Percentiles rank a stretch among this genome's conserved stretches.
phyloP scores from a whole-genome alignment of 2,797 vertebrate genomes.

The Okamejei kenojei region DNA sequence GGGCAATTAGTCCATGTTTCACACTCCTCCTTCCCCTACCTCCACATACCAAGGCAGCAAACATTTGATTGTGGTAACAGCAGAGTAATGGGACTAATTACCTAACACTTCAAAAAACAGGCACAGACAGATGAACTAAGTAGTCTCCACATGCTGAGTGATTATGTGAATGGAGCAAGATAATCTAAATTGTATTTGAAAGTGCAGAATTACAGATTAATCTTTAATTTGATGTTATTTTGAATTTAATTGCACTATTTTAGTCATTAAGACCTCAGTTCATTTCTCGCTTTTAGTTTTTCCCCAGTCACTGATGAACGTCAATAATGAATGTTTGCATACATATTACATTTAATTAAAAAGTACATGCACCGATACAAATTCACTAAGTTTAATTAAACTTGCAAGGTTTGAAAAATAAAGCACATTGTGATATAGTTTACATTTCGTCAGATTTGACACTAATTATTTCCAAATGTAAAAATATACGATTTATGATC shows the following conservation, averaged over 20 bases:
- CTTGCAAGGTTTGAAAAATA: not conserved
- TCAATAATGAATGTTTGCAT: not conserved
- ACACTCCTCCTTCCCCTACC: not conserved
- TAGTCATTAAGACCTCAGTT: not conserved
- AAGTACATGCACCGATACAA: not conserved
- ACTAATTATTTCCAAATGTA: slow-evolving; percentile 1
- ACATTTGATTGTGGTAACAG: not conserved
- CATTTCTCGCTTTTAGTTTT: not conserved
- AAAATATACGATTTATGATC: not conserved
- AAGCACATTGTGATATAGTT: not conserved
- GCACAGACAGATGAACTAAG: not conserved
- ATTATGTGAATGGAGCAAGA: not conserved
- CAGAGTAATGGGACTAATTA: not conserved
- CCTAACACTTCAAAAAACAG: not conserved
- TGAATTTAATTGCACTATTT: not conserved
- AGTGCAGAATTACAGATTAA: not conserved
- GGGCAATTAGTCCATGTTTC: not conserved
- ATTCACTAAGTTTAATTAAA: not conserved
- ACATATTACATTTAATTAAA: not conserved
- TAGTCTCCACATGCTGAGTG: not conserved
- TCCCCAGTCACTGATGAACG: not conserved
- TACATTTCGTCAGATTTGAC: no score
- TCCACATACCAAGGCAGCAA: not conserved
- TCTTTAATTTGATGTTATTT: not conserved
- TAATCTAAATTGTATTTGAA: not conserved